These are phyloP conservation scores for Herpetotheres cachinnans DNA, from an alignment of 2,113 vertebrate genomes.

Conservation along the genomic window DNA sequence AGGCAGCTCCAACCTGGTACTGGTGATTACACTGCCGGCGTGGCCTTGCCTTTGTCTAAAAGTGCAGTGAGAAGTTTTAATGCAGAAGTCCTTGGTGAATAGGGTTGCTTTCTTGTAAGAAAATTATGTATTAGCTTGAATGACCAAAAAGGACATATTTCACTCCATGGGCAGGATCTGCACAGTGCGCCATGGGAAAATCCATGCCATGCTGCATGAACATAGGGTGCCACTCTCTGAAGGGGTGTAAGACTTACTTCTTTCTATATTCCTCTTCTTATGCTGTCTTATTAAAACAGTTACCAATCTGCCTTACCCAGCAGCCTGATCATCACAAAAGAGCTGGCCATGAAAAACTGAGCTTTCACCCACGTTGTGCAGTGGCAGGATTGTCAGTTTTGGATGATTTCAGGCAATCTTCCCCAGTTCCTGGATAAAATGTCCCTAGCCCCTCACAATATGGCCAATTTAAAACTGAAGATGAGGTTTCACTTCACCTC, in stretches of 20 bases:
- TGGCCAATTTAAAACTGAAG: not conserved
- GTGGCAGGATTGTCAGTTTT: not conserved
- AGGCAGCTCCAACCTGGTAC: not conserved
- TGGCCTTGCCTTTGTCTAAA: not conserved
- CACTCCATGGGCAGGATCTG: not conserved
- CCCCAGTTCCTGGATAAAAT: not conserved
- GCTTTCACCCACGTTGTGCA: not conserved
- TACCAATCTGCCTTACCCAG: not conserved
- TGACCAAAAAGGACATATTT: not conserved
- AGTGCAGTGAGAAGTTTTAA: not conserved
- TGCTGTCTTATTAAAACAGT: not conserved
- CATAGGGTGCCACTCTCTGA: not conserved
- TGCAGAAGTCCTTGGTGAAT: not conserved
- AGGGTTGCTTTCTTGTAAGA: not conserved
- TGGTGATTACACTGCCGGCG: not conserved
- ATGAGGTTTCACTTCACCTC: not conserved
- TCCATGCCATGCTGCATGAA: not conserved
- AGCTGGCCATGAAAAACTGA: not conserved
- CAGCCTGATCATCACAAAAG: not conserved
- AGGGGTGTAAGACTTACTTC: not conserved
- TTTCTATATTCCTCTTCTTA: not conserved
- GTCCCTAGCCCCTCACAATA: not conserved
- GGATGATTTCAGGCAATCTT: not conserved
- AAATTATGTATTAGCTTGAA: not conserved
- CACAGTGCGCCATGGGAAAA: not conserved